A percentile compares a stretch with the other conserved stretches of the same genome.
Evolutionary conservation across 2,888 invertebrate species (phyloP).

Genomic region (Eudasyphora cyanicolor): DNA sequence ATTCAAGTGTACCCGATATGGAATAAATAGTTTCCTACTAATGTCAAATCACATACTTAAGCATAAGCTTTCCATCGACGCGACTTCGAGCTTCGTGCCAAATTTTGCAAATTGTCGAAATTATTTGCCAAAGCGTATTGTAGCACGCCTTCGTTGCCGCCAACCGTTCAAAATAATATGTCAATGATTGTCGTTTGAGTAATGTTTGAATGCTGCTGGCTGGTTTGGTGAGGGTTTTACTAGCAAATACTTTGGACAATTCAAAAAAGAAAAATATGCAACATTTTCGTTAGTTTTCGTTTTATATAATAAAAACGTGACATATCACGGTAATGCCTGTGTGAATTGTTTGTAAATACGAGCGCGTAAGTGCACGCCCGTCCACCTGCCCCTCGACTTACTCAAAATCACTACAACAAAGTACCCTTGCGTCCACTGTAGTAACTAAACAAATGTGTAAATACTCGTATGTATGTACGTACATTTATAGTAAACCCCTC

Average conservation of each 20-base stretch:
- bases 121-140: not conserved
- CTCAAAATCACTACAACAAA: not conserved
- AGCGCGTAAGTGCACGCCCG: not conserved
- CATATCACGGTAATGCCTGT: constrained; percentile 36
- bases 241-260: constrained; percentile 15
- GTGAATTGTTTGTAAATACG: constrained; percentile 27
- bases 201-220: not conserved
- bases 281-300: constrained; percentile 16
- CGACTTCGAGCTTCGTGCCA: no score
- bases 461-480: no score
- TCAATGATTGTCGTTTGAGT: constrained; percentile 8
- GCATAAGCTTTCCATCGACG: no score
- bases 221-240: not conserved
- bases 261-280: not conserved
- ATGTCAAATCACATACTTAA: no score
- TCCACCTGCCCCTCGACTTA: not conserved
- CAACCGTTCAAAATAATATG: not conserved
- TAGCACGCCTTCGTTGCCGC: no score
- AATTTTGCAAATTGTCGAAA: not conserved
- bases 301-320: constrained; percentile 44
- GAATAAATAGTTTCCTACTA: no score
- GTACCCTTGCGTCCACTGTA: not conserved
- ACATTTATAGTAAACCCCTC: no score
- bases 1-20: no score
- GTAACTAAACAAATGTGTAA: not conserved